Evolutionary conservation across 30 jellyfish, hydroid and myxozoan species (phyloP).

Genomic region (Hydra vulgaris): DNA sequence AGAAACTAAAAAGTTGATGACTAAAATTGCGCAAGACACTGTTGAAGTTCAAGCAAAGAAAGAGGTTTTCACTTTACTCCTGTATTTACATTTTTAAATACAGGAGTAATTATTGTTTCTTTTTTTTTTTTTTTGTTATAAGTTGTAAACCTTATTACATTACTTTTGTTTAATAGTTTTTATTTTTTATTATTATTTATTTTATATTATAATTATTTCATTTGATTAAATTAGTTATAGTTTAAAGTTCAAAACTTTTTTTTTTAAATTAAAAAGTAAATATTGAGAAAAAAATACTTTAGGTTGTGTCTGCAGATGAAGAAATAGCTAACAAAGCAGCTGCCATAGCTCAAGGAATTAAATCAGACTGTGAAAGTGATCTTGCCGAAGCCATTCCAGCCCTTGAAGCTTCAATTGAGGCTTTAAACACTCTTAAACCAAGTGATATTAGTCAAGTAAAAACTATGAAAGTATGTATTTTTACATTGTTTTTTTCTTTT

Average conservation of each 20-base stretch:
- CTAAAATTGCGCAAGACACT: slow-evolving; percentile 86
- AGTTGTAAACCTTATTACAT: too few species aligned
- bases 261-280: neutral
- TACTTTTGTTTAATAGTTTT: neutral
- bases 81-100: neutral
- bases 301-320: slow-evolving; percentile 97
- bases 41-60: slow-evolving; percentile 97
- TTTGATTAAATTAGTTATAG: neutral
- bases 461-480: slow-evolving; percentile 69
- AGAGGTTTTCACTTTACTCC: slow-evolving; percentile 48
- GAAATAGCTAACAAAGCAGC: slow-evolving; percentile 97
- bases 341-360: slow-evolving; percentile 82
- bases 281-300: neutral
- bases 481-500: neutral
- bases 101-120: too few species aligned
- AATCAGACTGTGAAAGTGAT: slow-evolving; percentile 83
- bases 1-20: slow-evolving; percentile 78
- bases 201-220: neutral
- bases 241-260: neutral
- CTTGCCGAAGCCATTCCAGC: slow-evolving; percentile 98
- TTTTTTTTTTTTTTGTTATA: too few species aligned
- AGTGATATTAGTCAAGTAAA: slow-evolving; percentile 94
- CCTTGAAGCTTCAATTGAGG: slow-evolving; percentile 91
- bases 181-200: neutral
- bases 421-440: slow-evolving; percentile 87